Base-by-base conservation (phyloP, 2,797 vertebrate species). In the Enteromius unitaeniatus region DNA sequence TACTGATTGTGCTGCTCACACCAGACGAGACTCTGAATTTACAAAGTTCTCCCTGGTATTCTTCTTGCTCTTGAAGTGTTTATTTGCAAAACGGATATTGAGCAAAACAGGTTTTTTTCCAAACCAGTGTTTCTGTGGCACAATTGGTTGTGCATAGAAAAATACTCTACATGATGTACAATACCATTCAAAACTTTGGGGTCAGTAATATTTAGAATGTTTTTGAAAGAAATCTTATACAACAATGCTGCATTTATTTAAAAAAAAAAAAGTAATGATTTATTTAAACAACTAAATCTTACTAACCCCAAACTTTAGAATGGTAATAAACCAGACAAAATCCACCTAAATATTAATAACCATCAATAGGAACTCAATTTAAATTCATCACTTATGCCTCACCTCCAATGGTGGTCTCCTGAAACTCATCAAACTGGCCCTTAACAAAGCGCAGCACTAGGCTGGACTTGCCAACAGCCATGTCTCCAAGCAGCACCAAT, bases 401-500 rank as follows among this genome's bases (percentile, higher is more conserved):
- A 96, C 96, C 96, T 93, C 96, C 96, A 10, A 96, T 96, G 80
- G 95, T 96, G 4, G 95, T 96, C 89, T 96, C 95, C 88, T 96
- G 95, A 89, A 95, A 96, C 90, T 96, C 96, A 19, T 96, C 95
- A 55, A 96, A 96, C 88, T 96, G 95, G 17, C 95, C 95, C 87
- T 96, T 96, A 87, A 96, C 96, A 4, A 96, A 96, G 49, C 96
- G 95, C 79, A 96, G 92, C 80, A 96, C 95, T 85, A 96, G 91
- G 90, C 96, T 96, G 88, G 96, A 96, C 90, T 96, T 96, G 86
- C 96, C 96, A 64, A 96, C 96, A 0, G 96, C 95, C 94, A 96
- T 96, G 92, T 96, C 96, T 1, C 96, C 96, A 76, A 96, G 92
- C 84, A 96, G 87, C 88, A 96, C 96, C 90, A 96, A 87, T 83